Percentiles rank a stretch among this genome's conserved stretches.
Conservation (phyloP, 2,797 vertebrate genomes). For the Mormyrops attenuatus region DNA sequence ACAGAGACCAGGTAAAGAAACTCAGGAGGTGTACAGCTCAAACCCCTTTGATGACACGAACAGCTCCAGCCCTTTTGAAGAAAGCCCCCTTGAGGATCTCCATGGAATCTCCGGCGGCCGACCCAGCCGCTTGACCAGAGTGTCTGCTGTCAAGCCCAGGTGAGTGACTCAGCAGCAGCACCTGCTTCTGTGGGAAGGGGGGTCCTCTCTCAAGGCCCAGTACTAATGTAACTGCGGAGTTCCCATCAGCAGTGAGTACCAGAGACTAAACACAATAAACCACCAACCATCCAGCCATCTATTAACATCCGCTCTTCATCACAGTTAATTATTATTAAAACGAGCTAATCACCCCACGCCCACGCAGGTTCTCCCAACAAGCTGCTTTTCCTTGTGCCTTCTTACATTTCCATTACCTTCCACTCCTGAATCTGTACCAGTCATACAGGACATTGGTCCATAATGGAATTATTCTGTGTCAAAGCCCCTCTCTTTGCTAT, state of each 20-base stretch:
- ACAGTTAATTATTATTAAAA: background rate
- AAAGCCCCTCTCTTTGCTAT: background rate
- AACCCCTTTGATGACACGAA: conserved; percentile 47
- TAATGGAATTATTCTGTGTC: background rate
- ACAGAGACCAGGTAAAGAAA: conserved; percentile 13
- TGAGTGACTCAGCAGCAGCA: conserved; percentile 49
- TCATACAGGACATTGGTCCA: background rate
- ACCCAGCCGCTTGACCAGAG: conserved; percentile 44
- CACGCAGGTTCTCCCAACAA: background rate
- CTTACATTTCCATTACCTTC: background rate
- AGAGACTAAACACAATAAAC: background rate
- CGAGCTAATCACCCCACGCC: background rate
- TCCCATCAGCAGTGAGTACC: background rate
- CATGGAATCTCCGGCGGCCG: conserved; percentile 29
- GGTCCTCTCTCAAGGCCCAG: background rate
- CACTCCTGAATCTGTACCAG: background rate
- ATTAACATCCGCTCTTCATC: background rate
- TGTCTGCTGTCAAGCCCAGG: conserved; percentile 72
- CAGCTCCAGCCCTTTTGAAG: conserved; percentile 27
- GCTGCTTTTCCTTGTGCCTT: background rate
- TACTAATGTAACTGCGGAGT: background rate
- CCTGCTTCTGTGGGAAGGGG: background rate
- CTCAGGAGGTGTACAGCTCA: conserved; percentile 22
- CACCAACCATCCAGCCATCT: background rate
- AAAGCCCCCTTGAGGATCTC: background rate